Percentiles rank a stretch among this genome's conserved stretches.
Conservation (phyloP, 2,797 vertebrate genomes). For the Synaphobranchus kaupii region DNA sequence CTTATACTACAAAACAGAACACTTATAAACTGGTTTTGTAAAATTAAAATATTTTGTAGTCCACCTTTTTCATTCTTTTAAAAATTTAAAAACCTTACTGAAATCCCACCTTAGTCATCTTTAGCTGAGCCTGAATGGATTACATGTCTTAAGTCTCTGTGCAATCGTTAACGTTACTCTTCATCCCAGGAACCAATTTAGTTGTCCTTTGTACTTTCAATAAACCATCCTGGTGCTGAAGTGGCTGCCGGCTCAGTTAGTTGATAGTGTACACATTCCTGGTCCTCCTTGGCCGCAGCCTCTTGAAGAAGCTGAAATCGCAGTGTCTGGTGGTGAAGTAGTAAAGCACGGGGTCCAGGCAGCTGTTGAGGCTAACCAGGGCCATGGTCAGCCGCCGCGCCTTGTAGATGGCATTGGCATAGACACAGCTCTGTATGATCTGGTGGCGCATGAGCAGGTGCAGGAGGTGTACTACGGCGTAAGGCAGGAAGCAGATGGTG, state of each 20-base stretch:
- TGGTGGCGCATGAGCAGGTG: conserved; percentile 63
- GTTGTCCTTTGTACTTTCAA: neutral
- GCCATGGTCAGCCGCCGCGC: conserved; percentile 71
- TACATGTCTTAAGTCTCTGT: no score
- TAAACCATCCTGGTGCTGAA: neutral
- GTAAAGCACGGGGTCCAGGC: conserved; percentile 81
- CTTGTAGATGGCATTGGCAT: conserved; percentile 55
- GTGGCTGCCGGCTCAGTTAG: neutral
- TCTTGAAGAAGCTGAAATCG: conserved; percentile 49
- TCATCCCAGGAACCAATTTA: neutral
- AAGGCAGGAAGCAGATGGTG: conserved; percentile 80
- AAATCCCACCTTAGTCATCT: no score
- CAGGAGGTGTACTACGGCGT: conserved; percentile 75
- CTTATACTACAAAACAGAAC: no score
- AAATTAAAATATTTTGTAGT: no score
- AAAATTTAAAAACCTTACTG: neutral
- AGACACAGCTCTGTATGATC: conserved; percentile 45
- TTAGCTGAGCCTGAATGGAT: no score
- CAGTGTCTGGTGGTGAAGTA: conserved; percentile 71
- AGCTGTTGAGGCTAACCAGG: conserved; percentile 78
- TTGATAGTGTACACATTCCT: conserved; percentile 65
- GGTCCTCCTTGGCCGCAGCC: conserved; percentile 44
- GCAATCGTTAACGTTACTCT: neutral
- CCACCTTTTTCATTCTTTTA: neutral
- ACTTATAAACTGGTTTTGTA: no score